Conservation (phyloP, 2,888 invertebrate genomes). For the Heliconius cydno region DNA sequence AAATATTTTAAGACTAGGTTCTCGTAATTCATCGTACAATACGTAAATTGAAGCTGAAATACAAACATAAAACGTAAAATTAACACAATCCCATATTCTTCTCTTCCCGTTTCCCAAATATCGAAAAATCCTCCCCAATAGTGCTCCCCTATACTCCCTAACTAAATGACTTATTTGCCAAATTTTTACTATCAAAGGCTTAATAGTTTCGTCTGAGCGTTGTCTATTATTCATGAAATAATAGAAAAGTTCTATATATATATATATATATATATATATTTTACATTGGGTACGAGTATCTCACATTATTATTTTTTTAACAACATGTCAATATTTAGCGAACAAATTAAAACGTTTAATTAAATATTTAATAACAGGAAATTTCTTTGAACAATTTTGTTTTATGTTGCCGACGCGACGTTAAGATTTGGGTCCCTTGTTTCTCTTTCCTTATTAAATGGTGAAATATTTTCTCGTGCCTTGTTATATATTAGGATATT, state of each 20-base stretch:
- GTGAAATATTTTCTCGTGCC: constrained; percentile 12
- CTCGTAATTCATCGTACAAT: too few species aligned
- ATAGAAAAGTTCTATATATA: background rate
- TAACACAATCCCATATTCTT: too few species aligned
- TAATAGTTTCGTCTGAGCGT: background rate
- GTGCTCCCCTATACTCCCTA: too few species aligned
- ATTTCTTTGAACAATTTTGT: constrained; percentile 28
- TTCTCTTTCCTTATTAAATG: constrained; percentile 27
- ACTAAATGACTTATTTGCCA: background rate
- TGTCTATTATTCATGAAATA: background rate
- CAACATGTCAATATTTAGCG: constrained; percentile 13
- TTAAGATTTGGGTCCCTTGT: constrained; percentile 21
- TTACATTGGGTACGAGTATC: background rate
- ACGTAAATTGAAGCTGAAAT: too few species aligned
- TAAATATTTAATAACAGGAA: constrained; percentile 29
- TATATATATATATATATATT: background rate
- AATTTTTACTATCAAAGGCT: background rate
- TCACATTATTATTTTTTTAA: background rate
- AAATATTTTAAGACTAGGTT: too few species aligned
- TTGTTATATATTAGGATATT: background rate
- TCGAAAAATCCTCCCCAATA: too few species aligned
- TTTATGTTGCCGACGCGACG: constrained; percentile 25
- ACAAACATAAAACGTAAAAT: too few species aligned
- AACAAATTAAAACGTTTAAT: constrained; percentile 19
- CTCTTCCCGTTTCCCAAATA: too few species aligned